Percentiles rank a stretch among this genome's conserved stretches.
Evolutionary conservation across 2,797 vertebrate species (phyloP).

Genomic region (Glyptemys insculpta): DNA sequence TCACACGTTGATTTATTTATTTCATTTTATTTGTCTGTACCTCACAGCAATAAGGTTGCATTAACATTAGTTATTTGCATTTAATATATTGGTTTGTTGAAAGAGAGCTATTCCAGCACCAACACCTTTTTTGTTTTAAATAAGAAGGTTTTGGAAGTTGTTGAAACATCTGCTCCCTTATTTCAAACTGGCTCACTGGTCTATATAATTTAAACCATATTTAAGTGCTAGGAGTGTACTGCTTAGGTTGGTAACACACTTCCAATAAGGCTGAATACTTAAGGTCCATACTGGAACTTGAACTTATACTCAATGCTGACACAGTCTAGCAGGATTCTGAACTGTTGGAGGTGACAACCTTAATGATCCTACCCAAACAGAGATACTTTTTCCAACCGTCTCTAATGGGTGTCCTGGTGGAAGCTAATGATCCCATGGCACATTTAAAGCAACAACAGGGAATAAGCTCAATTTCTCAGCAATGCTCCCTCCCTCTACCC

Average conservation of each 20-base stretch:
- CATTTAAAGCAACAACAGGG: neutral
- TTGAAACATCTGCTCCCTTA: neutral
- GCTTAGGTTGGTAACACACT: neutral
- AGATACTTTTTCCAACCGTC: neutral
- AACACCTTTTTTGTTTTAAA: neutral
- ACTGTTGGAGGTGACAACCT: neutral
- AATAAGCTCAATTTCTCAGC: neutral
- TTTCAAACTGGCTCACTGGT: neutral
- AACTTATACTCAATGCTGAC: neutral
- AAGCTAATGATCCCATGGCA: accelerated
- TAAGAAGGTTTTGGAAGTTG: neutral
- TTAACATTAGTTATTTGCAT: slow-evolving; percentile 41
- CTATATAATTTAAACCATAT: neutral
- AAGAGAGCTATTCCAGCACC: slow-evolving; percentile 25
- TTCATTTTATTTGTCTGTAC: slow-evolving; percentile 4
- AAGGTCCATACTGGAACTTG: neutral
- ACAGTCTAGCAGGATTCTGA: accelerated
- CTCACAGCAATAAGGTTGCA: slow-evolving; percentile 29
- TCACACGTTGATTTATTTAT: neutral
- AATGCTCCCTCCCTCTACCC: neutral
- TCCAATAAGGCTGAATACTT: neutral
- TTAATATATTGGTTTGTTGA: neutral
- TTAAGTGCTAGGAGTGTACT: neutral
- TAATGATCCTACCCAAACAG: accelerated
- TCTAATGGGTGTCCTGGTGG: accelerated